A percentile compares a stretch with the other conserved stretches of the same genome.
Conservation (phyloP, 2,797 vertebrate genomes). For the Eupleurogrammus muticus region DNA sequence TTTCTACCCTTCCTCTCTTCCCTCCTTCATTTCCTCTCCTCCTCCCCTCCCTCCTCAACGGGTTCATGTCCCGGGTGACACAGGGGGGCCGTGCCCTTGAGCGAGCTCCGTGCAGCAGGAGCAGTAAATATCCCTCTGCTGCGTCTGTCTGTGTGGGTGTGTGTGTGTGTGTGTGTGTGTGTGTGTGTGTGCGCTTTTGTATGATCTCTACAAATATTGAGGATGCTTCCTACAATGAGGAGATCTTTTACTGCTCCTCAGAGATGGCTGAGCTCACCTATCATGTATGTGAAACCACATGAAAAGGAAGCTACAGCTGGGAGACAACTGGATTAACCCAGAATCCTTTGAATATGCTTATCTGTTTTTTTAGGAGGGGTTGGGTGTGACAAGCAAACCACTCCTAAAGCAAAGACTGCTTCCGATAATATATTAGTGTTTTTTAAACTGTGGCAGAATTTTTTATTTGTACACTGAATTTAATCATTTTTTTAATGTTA, state of each 20-base stretch:
- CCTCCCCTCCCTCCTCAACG: conserved; percentile 14
- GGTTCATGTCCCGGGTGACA: conserved; percentile 67
- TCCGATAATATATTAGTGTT: conserved; percentile 22
- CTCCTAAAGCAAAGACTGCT: conserved; percentile 4
- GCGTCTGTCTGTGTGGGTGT: conserved; percentile 16
- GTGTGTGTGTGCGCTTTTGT: conserved; percentile 8
- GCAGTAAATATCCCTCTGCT: conserved; percentile 63
- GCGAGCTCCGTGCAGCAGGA: conserved; percentile 51
- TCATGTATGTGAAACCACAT: conserved; percentile 30
- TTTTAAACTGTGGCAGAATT: background rate
- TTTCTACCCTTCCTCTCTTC: conserved; percentile 14
- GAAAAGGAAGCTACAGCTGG: conserved; percentile 14
- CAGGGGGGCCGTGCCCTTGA: conserved; percentile 71
- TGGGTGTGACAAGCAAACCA: conserved; percentile 6
- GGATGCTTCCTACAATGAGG: conserved; percentile 30
- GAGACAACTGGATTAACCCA: conserved; percentile 25
- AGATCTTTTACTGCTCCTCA: conserved; percentile 53
- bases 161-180: conserved; percentile 17
- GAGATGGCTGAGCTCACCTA: conserved; percentile 26
- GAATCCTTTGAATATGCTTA: conserved; percentile 38
- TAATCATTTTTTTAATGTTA: too few relatives aligned
- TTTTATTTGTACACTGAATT: background rate
- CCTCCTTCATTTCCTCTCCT: conserved; percentile 24
- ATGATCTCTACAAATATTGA: conserved; percentile 33
- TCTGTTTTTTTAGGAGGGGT: conserved; percentile 19